Conservation (phyloP, 37 sponge, comb jelly and placozoan genomes). For the Ephydatia muelleri region DNA sequence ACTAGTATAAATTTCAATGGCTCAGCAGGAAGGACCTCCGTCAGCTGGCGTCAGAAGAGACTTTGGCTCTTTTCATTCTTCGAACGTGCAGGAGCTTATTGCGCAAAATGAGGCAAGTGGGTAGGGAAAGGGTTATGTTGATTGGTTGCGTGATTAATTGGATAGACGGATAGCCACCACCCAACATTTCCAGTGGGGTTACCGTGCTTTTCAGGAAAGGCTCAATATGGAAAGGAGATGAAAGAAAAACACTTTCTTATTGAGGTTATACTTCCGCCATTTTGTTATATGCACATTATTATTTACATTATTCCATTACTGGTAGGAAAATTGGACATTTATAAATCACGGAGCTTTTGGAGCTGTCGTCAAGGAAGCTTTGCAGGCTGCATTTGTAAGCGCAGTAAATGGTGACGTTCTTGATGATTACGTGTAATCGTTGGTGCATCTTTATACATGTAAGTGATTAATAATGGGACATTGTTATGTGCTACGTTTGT, state of each 20-base stretch:
- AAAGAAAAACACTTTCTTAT: conserved; percentile 59
- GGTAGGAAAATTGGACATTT: conserved; percentile 54
- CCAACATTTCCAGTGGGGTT: conserved; percentile 48
- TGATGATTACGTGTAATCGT: too few species aligned
- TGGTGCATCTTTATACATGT: too few species aligned
- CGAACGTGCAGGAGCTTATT: conserved; percentile 55
- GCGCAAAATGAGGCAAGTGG: conserved; percentile 36
- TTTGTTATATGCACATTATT: not conserved
- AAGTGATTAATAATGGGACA: too few species aligned
- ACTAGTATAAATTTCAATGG: too few species aligned
- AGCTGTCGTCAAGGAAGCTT: conserved; percentile 53
- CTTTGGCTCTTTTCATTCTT: conserved; percentile 78
- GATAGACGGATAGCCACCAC: conserved; percentile 9
- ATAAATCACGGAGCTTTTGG: conserved; percentile 96
- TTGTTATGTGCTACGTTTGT: too few species aligned
- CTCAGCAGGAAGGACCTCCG: not conserved
- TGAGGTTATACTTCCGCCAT: conserved; percentile 45
- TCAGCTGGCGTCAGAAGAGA: conserved; percentile 5
- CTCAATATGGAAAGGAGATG: conserved; percentile 38
- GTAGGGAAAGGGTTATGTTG: too few species aligned
- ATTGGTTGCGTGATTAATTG: not conserved
- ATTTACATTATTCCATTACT: not conserved
- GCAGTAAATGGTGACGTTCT: too few species aligned
- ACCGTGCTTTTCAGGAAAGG: conserved; percentile 49
- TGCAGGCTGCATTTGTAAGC: conserved; percentile 23